Percentiles rank a stretch among this genome's conserved stretches.
Evolutionary conservation across 1,140 invertebrate genomes (phyloP).

Genomic region (Eupristina koningsbergeri): DNA sequence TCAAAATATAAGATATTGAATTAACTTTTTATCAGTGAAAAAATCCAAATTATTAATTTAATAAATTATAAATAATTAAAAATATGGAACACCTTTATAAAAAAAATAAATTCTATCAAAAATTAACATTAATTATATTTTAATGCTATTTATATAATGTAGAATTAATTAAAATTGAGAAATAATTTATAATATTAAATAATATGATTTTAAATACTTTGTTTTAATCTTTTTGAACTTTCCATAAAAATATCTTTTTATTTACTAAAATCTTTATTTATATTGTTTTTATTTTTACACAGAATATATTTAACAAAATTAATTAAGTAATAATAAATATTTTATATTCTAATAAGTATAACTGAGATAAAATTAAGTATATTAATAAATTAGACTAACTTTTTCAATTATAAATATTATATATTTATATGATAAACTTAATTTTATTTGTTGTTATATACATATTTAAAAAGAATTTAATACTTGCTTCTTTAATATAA

Average conservation of each 20-base stretch:
- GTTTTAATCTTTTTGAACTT: background rate
- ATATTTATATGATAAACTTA: background rate
- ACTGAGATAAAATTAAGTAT: background rate
- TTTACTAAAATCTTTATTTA: background rate
- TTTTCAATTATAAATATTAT: background rate
- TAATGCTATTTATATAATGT: background rate
- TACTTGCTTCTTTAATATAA: too few relatives aligned
- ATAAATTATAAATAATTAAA: too few relatives aligned
- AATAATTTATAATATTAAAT: background rate
- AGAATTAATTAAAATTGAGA: background rate
- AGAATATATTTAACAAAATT: background rate
- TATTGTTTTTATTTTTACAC: background rate
- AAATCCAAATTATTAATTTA: background rate
- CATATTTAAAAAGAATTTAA: too few relatives aligned
- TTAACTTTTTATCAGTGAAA: background rate
- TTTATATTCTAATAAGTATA: background rate
- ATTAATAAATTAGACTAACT: background rate
- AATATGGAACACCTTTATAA: background rate
- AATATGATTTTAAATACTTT: background rate
- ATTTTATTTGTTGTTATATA: too few relatives aligned
- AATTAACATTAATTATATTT: background rate
- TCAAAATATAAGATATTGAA: background rate
- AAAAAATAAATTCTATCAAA: background rate
- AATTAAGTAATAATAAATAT: background rate
- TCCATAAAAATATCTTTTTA: background rate